These are phyloP conservation scores for Ephialtes manifestator DNA, from an alignment of 2,888 invertebrate genomes.

Conservation along the genomic window DNA sequence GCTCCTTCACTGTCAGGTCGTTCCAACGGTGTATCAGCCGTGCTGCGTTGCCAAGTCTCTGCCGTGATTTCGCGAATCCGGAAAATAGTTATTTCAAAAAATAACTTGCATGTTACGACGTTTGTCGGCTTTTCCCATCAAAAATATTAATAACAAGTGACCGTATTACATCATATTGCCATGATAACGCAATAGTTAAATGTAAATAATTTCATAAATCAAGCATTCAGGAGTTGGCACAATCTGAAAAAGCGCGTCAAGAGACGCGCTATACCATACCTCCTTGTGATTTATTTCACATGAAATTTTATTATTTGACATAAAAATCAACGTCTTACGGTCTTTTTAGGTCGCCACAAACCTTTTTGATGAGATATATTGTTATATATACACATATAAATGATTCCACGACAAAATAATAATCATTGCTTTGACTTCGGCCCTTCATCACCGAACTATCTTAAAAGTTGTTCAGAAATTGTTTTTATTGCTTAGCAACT, in stretches of 20 bases:
- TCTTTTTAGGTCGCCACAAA: too few relatives aligned
- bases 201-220: constrained; percentile 13
- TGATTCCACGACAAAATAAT: too few relatives aligned
- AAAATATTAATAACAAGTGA: constrained; percentile 14
- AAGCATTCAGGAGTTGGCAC: constrained; percentile 7
- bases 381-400: too few relatives aligned
- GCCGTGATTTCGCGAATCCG: neutral
- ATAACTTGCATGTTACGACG: neutral
- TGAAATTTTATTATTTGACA: neutral
- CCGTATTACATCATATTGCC: neutral
- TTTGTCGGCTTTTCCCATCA: neutral
- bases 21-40: neutral
- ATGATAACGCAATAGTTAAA: neutral
- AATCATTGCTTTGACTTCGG: too few relatives aligned
- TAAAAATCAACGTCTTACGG: neutral
- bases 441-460: too few relatives aligned
- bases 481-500: too few relatives aligned
- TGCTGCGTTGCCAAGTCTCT: neutral
- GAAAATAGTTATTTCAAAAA: constrained; percentile 3
- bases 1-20: neutral
- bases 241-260: neutral
- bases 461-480: too few relatives aligned
- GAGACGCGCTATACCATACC: neutral
- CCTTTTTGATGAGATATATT: too few relatives aligned
- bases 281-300: constrained; percentile 8